Base-by-base conservation (phyloP, 1,140 invertebrate species). In the Bombus impatiens region DNA sequence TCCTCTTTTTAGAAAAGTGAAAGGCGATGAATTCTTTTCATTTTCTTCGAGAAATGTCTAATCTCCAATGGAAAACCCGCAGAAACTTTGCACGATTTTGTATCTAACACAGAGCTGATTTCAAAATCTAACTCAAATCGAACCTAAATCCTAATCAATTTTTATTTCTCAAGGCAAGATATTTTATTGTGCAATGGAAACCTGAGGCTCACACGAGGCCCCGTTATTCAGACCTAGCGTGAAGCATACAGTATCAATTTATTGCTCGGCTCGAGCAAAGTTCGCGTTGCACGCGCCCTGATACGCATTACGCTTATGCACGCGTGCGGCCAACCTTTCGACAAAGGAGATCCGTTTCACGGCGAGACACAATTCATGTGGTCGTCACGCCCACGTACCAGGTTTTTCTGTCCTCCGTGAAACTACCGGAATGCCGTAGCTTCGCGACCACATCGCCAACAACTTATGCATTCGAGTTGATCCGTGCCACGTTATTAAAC, bases 341-440 rank as follows among this genome's bases (percentile, higher is more conserved):
- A 76, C 76, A 79, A 80, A 85, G 40, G 59, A 71, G 57, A 79
- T 87, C 59, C 77, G 75, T 80, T 87, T 78, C 77, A 65, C 81
- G 32, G n/a, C 82, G 57, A 62, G 76, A 87, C 65, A 84, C 77
- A 75, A 84, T 87, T 80, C 77, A 35, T 71, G 86, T 28, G 59
- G 76, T 35, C 59, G 82, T 84, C 86, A 80, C 86, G 71, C 86
- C 82, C 86, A 76, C 82, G 86, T 57, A 44, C 47, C 22, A 32
- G 22, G 35, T 67, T 77, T 78, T 82, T 59, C 72, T 53, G 59
- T 57, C 25, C 28, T 62, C 74, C 71, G 77, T 68, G 71, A 57
- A 84, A 87, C 86, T 85, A 80, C 82, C 42, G 80, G 85, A 83
- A 83, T 83, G 67, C 57, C 44, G 71, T 32, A 8, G 71, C 35